Conservation (phyloP, 37 sponge, comb jelly and placozoan genomes). For the Theonella swinhoei region DNA sequence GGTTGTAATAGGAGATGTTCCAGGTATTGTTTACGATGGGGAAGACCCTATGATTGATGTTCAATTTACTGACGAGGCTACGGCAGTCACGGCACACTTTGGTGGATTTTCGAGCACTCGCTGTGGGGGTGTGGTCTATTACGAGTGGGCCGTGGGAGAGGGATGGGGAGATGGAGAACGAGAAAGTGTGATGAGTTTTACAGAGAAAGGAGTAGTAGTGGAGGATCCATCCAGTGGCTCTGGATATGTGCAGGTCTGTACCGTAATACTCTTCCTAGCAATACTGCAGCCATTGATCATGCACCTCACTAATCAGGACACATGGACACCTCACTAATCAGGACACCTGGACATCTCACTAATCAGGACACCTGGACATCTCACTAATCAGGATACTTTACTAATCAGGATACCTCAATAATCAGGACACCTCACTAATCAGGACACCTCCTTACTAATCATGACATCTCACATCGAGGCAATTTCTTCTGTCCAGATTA, state of each 20-base stretch:
- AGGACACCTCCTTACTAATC: no score
- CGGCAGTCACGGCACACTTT: constrained; percentile 66
- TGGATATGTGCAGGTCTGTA: constrained; percentile 61
- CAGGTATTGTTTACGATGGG: constrained; percentile 77
- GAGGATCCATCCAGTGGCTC: constrained; percentile 12
- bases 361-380: no score
- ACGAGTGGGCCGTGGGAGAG: constrained; percentile 76
- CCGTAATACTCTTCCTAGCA: no score
- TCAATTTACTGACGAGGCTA: constrained; percentile 69
- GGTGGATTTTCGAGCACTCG: constrained; percentile 59
- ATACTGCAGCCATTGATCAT: no score
- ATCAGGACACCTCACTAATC: no score
- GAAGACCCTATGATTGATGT: constrained; percentile 54
- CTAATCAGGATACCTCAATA: no score
- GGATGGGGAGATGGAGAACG: constrained; percentile 4
- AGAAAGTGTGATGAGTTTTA: constrained; percentile 59
- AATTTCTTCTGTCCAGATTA: no score
- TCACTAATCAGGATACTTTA: no score
- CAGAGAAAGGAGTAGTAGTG: constrained; percentile 55
- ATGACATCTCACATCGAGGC: no score
- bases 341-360: no score
- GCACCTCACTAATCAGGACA: no score
- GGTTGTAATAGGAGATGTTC: constrained; percentile 54
- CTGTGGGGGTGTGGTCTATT: constrained; percentile 74
- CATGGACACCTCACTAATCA: no score